Percentiles rank a stretch among this genome's conserved stretches.
phyloP scores from a whole-genome alignment of 2,113 vertebrate genomes.

The Salminus brasiliensis region DNA sequence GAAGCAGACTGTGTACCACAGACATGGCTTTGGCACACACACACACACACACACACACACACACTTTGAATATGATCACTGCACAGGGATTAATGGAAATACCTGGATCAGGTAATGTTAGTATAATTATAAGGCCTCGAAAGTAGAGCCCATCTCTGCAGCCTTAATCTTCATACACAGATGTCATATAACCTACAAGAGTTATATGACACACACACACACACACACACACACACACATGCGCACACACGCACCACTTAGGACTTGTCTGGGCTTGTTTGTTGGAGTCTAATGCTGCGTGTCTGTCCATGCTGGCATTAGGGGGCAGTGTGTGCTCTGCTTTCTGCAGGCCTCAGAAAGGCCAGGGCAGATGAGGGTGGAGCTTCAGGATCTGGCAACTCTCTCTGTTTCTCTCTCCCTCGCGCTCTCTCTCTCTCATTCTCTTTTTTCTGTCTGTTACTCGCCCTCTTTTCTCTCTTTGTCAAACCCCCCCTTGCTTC shows the following conservation, averaged over 20 bases:
- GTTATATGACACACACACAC: background rate
- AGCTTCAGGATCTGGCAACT: slow-evolving; percentile 21
- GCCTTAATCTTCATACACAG: background rate
- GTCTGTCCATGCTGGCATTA: slow-evolving; percentile 54
- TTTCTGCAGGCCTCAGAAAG: slow-evolving; percentile 12
- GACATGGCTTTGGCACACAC: background rate
- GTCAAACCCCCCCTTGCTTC: background rate
- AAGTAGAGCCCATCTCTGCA: background rate
- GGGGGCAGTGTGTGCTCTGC: slow-evolving; percentile 69
- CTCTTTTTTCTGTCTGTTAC: background rate
- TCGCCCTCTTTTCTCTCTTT: background rate
- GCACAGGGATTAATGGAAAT: background rate
- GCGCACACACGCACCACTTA: slow-evolving; percentile 1
- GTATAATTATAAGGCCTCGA: background rate
- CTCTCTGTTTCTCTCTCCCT: background rate
- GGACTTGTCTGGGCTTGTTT: slow-evolving; percentile 53
- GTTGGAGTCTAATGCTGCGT: slow-evolving; percentile 13
- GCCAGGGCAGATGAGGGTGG: slow-evolving; percentile 27
- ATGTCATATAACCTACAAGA: background rate
- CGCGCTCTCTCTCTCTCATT: background rate
- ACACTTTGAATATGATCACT: background rate
- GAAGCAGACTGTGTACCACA: background rate
- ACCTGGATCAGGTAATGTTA: background rate
- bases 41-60: background rate
- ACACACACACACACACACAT: slow-evolving; percentile 7